Conservation (phyloP, 2,113 vertebrate species). For the Dendrocopos noguchii region DNA sequence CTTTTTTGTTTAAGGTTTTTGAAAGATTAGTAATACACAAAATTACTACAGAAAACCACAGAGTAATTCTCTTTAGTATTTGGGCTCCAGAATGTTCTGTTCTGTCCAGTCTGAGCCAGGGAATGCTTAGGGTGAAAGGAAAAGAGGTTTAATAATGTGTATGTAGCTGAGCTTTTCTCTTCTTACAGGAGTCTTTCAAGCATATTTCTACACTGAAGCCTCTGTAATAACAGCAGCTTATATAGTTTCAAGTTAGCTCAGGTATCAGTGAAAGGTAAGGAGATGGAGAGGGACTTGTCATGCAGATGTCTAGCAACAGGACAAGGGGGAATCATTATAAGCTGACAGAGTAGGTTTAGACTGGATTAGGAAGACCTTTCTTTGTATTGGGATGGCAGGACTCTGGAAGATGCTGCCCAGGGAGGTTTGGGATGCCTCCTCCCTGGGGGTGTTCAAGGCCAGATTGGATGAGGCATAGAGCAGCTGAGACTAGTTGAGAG, state of each 20-base stretch:
- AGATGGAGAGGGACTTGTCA: neutral
- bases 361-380: no score
- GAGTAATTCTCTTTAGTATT: neutral
- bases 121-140: neutral
- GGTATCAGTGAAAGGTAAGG: neutral
- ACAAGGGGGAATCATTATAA: no score
- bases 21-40: neutral
- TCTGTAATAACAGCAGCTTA: neutral
- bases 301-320: no score
- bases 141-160: neutral
- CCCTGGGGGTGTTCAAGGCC: no score
- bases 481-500: no score
- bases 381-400: no score
- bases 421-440: no score
- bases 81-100: neutral
- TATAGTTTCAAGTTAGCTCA: fast-evolving
- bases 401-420: no score
- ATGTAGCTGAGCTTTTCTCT: neutral
- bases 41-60: neutral
- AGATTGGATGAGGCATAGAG: no score
- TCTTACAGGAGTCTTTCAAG: neutral
- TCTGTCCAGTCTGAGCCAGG: neutral
- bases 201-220: neutral
- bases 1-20: neutral
- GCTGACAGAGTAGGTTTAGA: no score